Evolutionary conservation across 2,113 vertebrate species (phyloP).

Genomic region (Bos indicus): DNA sequence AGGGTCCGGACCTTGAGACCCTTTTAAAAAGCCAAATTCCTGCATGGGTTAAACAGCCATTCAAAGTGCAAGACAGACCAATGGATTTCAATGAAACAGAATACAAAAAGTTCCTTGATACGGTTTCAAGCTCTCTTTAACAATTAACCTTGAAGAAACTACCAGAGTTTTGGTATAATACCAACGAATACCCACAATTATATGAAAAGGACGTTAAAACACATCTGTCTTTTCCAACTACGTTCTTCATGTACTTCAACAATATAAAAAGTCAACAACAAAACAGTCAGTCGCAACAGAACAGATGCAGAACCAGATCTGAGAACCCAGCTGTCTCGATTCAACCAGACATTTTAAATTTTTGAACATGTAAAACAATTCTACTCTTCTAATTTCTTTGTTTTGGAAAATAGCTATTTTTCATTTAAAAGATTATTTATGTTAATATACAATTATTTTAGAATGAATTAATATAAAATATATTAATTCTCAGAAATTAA

Average conservation of each 20-base stretch:
- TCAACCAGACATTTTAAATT: conserved; percentile 2
- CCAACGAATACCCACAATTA: not conserved
- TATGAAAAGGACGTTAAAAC: conserved; percentile 8
- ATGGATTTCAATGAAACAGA: not conserved
- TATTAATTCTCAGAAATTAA: not conserved
- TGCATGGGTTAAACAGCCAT: not conserved
- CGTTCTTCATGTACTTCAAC: not conserved
- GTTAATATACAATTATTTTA: not conserved
- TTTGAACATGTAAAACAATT: not conserved
- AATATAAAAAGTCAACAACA: not conserved
- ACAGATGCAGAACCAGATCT: not conserved
- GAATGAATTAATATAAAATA: not conserved
- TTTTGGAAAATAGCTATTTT: not conserved
- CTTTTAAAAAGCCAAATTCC: not conserved
- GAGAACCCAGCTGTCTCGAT: not conserved
- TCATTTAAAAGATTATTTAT: not conserved
- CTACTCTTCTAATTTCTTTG: not conserved
- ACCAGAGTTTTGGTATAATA: not conserved
- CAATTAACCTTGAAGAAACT: conserved; percentile 16
- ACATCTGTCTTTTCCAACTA: not conserved
- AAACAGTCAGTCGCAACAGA: not conserved
- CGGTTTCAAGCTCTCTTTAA: not conserved
- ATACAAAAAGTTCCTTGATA: not conserved
- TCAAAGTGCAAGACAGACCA: not conserved
- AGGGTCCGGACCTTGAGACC: not conserved